Evolutionary conservation across 2,113 vertebrate genomes (phyloP), one percentile per base, ranked within the genome.

Genomic region (Pollachius pollachius): DNA sequence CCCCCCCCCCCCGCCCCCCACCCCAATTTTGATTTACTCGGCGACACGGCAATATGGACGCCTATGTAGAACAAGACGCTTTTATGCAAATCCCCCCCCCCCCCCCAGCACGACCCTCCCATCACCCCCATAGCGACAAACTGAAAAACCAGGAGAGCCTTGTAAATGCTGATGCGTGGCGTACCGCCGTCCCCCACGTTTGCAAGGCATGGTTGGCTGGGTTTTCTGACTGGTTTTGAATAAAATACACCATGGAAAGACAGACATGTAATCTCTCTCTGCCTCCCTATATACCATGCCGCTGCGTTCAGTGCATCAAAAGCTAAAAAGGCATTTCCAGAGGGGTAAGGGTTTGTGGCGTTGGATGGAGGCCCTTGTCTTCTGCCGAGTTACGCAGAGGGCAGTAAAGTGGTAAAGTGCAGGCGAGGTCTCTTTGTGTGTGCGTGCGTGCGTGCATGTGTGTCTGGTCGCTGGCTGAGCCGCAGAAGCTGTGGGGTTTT

Each of bases 321-420:
- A 48, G 12, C 41, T 13, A 79, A 41, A 64, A 79, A 83, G 81
- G 72, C 82, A 82, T 73, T 62, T 52, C 41, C 30, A 41, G 34
- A 66, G 27, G 25, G 54, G 66, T 77, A 72, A 69, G 25, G 17
- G 68, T 72, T 64, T 79, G 69, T 79, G 81, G 75, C 69, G 70
- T 23, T 66, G 77, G 74, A 67, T 71, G 58, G 58, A 71, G 71
- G 84, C 80, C 75, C 65, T 66, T 41, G 18, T 76, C 69, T 81
- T 83, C 86, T 84, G 84, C 85, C 71, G 77, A 88, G 85, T 87
- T 88, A 86, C 77, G 82, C 84, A 83, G 81, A 16, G 87, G 23
- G 21, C 70, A 60, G 69, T 69, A 80, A 41, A 41, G 30, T 7
- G 30, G 30, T 34, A 34, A 34, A 34, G 30, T 34, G 30, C 30